A percentile compares a stretch with the other conserved stretches of the same genome.
These are phyloP conservation scores for Onychomys leucogaster DNA, from an alignment of 2,797 vertebrate species.

Conservation along the genomic window DNA sequence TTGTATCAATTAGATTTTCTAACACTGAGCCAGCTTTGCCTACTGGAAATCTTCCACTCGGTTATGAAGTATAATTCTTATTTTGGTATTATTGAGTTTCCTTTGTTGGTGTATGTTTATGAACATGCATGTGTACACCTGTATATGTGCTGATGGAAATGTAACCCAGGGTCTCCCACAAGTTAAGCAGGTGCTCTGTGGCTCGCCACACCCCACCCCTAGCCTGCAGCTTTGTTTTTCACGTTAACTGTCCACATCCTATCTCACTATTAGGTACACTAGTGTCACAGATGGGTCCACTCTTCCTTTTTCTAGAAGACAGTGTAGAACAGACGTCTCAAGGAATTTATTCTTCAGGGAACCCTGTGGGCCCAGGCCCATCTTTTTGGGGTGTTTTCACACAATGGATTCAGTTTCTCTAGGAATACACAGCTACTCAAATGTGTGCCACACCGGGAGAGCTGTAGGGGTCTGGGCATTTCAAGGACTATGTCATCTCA, in stretches of 20 bases:
- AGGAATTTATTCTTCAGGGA: not conserved
- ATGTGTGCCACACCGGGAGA: not conserved
- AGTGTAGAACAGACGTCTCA: not conserved
- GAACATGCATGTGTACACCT: not conserved
- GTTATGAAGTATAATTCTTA: not conserved
- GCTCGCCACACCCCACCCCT: not conserved
- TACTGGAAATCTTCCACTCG: not conserved
- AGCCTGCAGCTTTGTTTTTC: not conserved
- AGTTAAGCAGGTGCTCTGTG: not conserved
- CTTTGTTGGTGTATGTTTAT: not conserved
- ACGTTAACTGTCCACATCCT: not conserved
- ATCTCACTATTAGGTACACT: not conserved
- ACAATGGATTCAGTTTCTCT: not conserved
- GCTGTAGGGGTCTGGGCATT: not conserved
- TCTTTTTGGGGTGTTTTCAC: not conserved
- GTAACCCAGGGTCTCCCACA: not conserved
- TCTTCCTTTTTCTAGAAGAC: not conserved
- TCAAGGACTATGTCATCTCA: not conserved
- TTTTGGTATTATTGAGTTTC: not conserved
- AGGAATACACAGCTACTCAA: not conserved
- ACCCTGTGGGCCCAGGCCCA: not conserved
- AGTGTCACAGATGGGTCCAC: not conserved
- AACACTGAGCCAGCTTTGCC: not conserved
- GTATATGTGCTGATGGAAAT: not conserved
- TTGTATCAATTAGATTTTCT: not conserved